Conservation (phyloP, 2,797 vertebrate species). For the Poeciliopsis presidionis region DNA sequence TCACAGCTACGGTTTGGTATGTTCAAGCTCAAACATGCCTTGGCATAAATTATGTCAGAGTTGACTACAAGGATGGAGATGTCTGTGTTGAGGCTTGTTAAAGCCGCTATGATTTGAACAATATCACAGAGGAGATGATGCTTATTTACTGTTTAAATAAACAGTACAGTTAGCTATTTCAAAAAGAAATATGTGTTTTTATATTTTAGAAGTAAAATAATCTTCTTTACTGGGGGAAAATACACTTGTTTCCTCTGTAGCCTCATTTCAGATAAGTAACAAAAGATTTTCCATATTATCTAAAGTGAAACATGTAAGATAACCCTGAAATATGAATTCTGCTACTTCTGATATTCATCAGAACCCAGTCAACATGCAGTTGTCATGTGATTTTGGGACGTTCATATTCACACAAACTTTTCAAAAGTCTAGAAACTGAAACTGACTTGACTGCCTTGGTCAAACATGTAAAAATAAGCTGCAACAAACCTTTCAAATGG, state of each 20-base stretch:
- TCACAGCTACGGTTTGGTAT: background rate
- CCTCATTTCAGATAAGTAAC: background rate
- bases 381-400: no score
- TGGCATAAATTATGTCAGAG: conserved; percentile 33
- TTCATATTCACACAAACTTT: no score
- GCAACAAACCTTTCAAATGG: no score
- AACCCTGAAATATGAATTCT: background rate
- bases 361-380: no score
- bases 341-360: no score
- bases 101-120: conserved; percentile 11
- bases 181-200: background rate
- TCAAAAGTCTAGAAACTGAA: no score
- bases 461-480: no score
- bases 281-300: background rate
- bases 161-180: background rate
- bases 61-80: conserved; percentile 27
- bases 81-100: conserved; percentile 45
- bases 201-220: background rate
- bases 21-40: conserved; percentile 46
- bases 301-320: background rate
- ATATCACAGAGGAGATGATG: background rate
- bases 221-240: background rate
- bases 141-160: background rate
- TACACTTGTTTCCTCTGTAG: background rate
- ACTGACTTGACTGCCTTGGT: no score